These are phyloP conservation scores for Sterna hirundo DNA, from an alignment of 2,113 vertebrate genomes.

Conservation along the genomic window DNA sequence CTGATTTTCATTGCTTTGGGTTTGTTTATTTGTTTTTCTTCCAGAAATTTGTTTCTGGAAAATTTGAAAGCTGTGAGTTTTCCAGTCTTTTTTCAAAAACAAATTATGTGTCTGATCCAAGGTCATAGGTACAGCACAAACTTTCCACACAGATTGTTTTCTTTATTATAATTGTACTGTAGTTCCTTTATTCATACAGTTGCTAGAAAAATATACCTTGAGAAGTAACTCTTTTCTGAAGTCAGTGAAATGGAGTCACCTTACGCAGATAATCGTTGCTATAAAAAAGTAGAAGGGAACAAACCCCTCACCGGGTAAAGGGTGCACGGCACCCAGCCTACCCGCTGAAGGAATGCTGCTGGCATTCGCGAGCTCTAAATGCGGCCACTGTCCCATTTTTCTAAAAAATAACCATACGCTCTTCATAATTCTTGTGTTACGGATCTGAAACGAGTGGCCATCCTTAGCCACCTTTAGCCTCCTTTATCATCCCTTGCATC, in stretches of 20 bases:
- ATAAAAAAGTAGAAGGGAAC: neutral
- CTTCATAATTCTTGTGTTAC: neutral
- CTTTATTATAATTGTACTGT: neutral
- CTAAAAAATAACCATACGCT: neutral
- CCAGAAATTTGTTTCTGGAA: neutral
- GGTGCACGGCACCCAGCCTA: neutral
- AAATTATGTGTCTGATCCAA: neutral
- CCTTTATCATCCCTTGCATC: neutral
- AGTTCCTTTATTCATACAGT: neutral
- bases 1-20: neutral
- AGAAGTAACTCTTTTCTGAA: neutral
- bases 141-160: neutral
- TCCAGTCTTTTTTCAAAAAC: neutral
- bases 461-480: neutral
- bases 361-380: neutral
- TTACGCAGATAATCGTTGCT: neutral
- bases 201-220: neutral
- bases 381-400: neutral
- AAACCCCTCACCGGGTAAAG: neutral
- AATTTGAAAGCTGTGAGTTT: neutral
- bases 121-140: neutral
- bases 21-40: conserved; percentile 8
- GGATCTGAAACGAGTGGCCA: neutral
- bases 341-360: neutral
- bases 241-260: neutral